A percentile compares a stretch with the other conserved stretches of the same genome.
Evolutionary conservation across 2,888 invertebrate species (phyloP).

Genomic region (Hybos culiciformis): DNA sequence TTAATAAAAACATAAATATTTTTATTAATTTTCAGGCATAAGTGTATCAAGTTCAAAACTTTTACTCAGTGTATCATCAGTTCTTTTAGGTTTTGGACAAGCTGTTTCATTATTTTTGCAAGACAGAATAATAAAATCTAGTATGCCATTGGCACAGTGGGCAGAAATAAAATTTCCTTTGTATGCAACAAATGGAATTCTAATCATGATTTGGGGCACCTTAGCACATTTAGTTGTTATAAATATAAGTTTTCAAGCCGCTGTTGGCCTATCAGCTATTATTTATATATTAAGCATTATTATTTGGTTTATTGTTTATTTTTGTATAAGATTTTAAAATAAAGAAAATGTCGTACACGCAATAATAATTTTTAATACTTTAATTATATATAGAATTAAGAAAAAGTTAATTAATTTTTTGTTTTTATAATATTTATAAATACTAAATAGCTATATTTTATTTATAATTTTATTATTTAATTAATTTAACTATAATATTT

Average conservation of each 20-base stretch:
- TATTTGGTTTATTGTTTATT: conserved; percentile 22
- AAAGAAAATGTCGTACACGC: no score
- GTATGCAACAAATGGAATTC: conserved; percentile 30
- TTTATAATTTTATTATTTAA: no score
- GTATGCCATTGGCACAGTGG: conserved; percentile 32
- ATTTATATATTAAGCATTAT: conserved; percentile 26
- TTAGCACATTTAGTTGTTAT: conserved; percentile 30
- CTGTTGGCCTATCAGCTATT: conserved; percentile 26
- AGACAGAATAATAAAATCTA: conserved; percentile 31
- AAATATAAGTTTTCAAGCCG: conserved; percentile 31
- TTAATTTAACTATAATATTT: no score
- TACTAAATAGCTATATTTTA: neutral
- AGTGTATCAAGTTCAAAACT: conserved; percentile 33
- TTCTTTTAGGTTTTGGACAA: conserved; percentile 32
- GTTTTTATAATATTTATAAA: conserved; percentile 1
- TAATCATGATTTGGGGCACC: conserved; percentile 30
- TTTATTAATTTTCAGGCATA: conserved; percentile 23
- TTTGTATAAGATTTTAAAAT: neutral
- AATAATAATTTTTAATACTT: conserved; percentile 27
- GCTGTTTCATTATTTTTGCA: conserved; percentile 32
- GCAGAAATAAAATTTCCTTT: conserved; percentile 29
- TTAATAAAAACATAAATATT: neutral
- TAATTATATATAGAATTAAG: conserved; percentile 22
- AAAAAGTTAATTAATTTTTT: conserved; percentile 2
- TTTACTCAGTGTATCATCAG: conserved; percentile 31